Evolutionary conservation across 1,140 invertebrate species (phyloP), one percentile per base, ranked within the genome.

Genomic region (Penaeus vannamei): DNA sequence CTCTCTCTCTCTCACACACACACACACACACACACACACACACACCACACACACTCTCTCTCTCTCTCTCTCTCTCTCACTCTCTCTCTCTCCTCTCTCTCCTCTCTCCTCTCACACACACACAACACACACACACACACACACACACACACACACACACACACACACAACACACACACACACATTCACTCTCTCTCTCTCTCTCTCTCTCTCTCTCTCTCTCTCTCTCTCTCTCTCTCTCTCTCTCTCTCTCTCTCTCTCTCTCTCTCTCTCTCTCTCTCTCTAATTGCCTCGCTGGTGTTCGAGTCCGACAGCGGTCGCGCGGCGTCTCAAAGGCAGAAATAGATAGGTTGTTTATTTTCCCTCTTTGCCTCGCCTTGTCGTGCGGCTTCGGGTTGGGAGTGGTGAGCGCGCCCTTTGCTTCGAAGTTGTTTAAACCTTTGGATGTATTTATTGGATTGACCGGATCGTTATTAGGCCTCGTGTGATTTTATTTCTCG

Each of bases 101-200:
- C 62, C 62, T 19, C n/a, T 64, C 62, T 64, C 62, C n/a, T n/a
- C n/a, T n/a, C n/a, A n/a, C 64, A n/a, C 64, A n/a, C 64, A n/a
- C 64, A n/a, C 64, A n/a, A n/a, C 64, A 29, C 64, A 29, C 64
- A 29, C 64, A 29, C 64, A 29, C 64, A 29, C 29, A 29, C 29
- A 29, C 29, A 64, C n/a, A 19, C 62, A 19, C 62, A 64, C n/a
- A 19, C 62, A 19, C 62, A 19, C 62, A 19, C 62, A n/a, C n/a
- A 17, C 62, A 17, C 62, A 64, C n/a, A 19, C 62, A 19, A n/a
- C 62, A 19, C 62, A 19, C 62, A 19, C 62, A 19, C 62, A 19
- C 62, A 19, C 62, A 19, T 2, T 12, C 20, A n/a, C 20, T 14
- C 66, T 14, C 66, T 12, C 32, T 2, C 22, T 72, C 66, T 72